phyloP scores from a whole-genome alignment of 2,888 invertebrate genomes.

The Heteromyza rotundicornis region DNA sequence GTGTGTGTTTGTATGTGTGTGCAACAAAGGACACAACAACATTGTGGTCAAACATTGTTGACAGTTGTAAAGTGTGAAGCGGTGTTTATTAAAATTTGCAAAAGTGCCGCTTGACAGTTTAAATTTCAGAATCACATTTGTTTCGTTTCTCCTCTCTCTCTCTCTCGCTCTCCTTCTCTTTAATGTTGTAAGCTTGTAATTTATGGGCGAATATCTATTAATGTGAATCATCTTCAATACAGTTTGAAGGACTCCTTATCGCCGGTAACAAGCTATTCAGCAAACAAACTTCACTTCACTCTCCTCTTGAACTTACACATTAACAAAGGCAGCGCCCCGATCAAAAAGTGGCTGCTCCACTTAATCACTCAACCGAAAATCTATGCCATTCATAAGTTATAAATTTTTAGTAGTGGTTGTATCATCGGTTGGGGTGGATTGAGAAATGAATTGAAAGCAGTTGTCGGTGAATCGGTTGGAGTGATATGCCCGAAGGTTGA shows the following conservation, averaged over 20 bases:
- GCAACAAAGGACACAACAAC: background rate
- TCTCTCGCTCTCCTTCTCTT: too few species aligned
- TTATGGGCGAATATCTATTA: too few species aligned
- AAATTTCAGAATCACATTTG: too few species aligned
- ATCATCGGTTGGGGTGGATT: constrained; percentile 39
- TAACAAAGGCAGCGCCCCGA: background rate
- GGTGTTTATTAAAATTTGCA: background rate
- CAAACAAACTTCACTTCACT: background rate
- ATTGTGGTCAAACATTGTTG: too few species aligned
- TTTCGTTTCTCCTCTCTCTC: too few species aligned
- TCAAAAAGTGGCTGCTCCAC: constrained; percentile 38
- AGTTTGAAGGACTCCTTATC: too few species aligned
- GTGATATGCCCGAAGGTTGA: too few species aligned
- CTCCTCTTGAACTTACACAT: background rate
- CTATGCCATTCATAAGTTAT: constrained; percentile 56
- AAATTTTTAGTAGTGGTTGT: constrained; percentile 46
- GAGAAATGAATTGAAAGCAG: background rate
- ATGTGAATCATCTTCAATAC: too few species aligned
- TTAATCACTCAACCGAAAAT: constrained; percentile 57
- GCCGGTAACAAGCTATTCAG: too few species aligned
- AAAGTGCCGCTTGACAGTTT: too few species aligned
- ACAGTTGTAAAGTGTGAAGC: background rate
- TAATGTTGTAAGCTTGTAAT: background rate
- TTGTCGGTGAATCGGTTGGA: background rate
- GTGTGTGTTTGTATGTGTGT: too few species aligned